Evolutionary conservation across 2,888 invertebrate genomes (phyloP).

Genomic region (Fragum fragum): DNA sequence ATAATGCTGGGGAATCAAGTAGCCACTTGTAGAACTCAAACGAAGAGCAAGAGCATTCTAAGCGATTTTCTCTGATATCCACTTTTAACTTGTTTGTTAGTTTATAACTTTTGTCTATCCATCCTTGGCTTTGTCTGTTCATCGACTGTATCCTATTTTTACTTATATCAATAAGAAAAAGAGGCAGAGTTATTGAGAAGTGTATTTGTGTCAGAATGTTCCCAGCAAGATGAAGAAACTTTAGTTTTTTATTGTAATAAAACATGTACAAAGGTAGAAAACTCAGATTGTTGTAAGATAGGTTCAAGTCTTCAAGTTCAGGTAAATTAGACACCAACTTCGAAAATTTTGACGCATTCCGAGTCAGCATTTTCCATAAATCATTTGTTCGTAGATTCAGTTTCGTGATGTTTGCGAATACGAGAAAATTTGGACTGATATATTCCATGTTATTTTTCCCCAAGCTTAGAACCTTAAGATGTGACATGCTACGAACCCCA

Average conservation of each 20-base stretch:
- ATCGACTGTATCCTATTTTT: background rate
- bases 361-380: background rate
- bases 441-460: conserved; percentile 11
- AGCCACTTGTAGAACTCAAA: background rate
- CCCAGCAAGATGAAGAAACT: background rate
- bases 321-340: background rate
- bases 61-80: background rate
- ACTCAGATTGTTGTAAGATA: background rate
- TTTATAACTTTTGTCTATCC: background rate
- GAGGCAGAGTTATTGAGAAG: background rate
- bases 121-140: background rate
- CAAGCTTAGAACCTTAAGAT: background rate
- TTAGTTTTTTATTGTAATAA: background rate
- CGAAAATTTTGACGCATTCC: background rate
- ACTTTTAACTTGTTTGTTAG: background rate
- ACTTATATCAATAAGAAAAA: background rate
- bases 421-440: background rate
- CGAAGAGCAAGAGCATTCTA: background rate
- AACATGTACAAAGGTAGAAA: background rate
- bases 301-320: background rate
- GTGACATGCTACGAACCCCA: background rate
- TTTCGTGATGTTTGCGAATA: no score
- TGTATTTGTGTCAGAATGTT: background rate
- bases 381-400: background rate
- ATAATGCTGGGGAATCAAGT: background rate